Evolutionary conservation across 2,113 vertebrate genomes (phyloP).

Genomic region (Lycocorax pyrrhopterus): DNA sequence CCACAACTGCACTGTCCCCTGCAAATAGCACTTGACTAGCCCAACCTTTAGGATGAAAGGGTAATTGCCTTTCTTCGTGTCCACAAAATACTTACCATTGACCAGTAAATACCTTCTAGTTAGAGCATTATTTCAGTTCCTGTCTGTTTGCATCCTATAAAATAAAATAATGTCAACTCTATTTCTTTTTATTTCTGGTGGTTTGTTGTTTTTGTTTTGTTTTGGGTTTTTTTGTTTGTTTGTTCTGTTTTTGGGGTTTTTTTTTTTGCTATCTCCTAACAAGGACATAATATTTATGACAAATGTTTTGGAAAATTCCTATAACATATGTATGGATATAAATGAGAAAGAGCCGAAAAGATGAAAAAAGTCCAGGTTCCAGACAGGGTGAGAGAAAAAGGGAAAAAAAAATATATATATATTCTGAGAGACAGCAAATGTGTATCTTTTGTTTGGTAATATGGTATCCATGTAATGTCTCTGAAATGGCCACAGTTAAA

Average conservation of each 20-base stretch:
- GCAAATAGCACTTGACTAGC: background rate
- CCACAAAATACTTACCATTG: background rate
- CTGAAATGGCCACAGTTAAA: slow-evolving; percentile 64
- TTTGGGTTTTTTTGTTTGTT: too few species aligned
- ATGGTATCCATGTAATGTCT: slow-evolving; percentile 32
- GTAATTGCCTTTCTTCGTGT: background rate
- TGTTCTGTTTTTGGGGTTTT: background rate
- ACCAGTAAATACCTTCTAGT: background rate
- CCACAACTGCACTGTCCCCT: background rate
- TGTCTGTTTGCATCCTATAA: background rate
- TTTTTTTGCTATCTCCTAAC: background rate
- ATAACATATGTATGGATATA: background rate
- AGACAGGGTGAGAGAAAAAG: background rate
- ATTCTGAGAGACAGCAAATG: background rate
- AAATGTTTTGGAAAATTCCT: background rate
- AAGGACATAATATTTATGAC: background rate
- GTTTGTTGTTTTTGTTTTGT: background rate
- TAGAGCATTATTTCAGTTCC: background rate
- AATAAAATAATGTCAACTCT: background rate
- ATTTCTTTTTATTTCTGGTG: background rate
- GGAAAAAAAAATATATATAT: background rate
- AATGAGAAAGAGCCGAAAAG: background rate
- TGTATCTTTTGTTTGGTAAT: slow-evolving; percentile 29
- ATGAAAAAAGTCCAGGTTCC: background rate
- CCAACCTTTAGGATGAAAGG: background rate